These are phyloP conservation scores for Caenorhabditis zanzibari DNA, from an alignment of 2,888 invertebrate species.

Conservation along the genomic window DNA sequence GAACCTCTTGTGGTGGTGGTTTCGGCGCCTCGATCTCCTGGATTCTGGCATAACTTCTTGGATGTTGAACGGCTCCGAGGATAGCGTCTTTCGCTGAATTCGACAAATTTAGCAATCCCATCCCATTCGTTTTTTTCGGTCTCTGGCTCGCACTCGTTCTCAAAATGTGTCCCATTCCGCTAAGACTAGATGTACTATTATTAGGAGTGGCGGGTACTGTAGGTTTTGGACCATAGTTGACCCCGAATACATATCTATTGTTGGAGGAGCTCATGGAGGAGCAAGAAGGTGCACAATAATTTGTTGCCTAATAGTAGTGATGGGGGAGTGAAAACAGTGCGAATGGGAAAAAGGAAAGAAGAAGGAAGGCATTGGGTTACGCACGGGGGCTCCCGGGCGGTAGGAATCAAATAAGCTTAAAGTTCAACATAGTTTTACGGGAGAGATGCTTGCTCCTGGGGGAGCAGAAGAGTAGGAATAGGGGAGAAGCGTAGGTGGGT, in stretches of 20 bases:
- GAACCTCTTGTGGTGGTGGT: conserved; percentile 76
- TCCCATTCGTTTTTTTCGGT: conserved; percentile 32
- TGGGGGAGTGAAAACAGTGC: conserved; percentile 18
- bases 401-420: conserved; percentile 64
- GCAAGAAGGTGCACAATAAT: not conserved
- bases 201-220: conserved; percentile 11
- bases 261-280: conserved; percentile 30
- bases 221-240: conserved; percentile 59
- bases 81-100: conserved; percentile 81
- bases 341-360: conserved; percentile 12
- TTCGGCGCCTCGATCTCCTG: conserved; percentile 81
- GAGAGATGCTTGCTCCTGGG: conserved; percentile 1
- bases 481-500: conserved; percentile 19
- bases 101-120: conserved; percentile 70
- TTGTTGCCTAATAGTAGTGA: conserved; percentile 6
- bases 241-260: conserved; percentile 47
- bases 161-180: conserved; percentile 41
- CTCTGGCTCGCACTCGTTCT: conserved; percentile 5
- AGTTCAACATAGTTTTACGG: conserved; percentile 64
- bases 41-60: conserved; percentile 78
- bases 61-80: conserved; percentile 79
- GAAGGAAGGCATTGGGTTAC: conserved; percentile 44
- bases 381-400: conserved; percentile 27
- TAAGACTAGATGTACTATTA: conserved; percentile 26
- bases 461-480: not conserved